Conservation (phyloP, 2,797 vertebrate species). For the Sebastes miniatus region DNA sequence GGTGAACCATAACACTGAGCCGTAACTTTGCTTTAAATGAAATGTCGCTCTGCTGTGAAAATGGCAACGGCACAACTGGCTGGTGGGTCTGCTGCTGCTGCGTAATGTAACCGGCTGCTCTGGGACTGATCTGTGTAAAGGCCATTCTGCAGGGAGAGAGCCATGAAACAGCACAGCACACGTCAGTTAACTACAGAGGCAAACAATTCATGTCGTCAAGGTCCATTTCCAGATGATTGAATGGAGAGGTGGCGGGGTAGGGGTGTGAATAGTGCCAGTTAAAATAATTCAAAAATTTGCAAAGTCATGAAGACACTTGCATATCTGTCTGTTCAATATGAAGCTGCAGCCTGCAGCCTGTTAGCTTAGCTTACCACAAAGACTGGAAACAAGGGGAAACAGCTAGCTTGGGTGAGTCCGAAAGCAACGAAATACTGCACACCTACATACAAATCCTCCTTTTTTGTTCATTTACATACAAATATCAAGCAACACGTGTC, state of each 20-base stretch:
- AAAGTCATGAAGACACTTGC: background rate
- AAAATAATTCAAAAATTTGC: background rate
- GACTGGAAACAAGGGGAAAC: background rate
- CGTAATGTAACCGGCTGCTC: background rate
- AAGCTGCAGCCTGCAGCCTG: background rate
- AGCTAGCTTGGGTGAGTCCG: background rate
- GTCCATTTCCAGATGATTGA: background rate
- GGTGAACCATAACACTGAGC: constrained; percentile 40
- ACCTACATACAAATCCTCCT: too few relatives aligned
- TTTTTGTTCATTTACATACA: too few relatives aligned
- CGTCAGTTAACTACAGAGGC: background rate
- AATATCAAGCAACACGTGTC: too few relatives aligned
- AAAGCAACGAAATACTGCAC: background rate
- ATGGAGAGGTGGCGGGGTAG: background rate
- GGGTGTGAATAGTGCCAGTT: background rate
- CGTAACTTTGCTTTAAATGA: constrained; percentile 35
- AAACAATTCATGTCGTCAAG: background rate
- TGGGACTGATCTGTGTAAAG: background rate
- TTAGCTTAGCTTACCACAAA: background rate
- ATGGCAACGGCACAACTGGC: constrained; percentile 10
- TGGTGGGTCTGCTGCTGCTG: background rate
- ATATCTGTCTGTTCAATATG: background rate
- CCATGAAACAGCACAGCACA: background rate
- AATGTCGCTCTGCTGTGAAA: constrained; percentile 45
- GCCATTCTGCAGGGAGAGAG: background rate